Evolutionary conservation across 2,888 invertebrate species (phyloP).

Genomic region (Hydriomena furcata): DNA sequence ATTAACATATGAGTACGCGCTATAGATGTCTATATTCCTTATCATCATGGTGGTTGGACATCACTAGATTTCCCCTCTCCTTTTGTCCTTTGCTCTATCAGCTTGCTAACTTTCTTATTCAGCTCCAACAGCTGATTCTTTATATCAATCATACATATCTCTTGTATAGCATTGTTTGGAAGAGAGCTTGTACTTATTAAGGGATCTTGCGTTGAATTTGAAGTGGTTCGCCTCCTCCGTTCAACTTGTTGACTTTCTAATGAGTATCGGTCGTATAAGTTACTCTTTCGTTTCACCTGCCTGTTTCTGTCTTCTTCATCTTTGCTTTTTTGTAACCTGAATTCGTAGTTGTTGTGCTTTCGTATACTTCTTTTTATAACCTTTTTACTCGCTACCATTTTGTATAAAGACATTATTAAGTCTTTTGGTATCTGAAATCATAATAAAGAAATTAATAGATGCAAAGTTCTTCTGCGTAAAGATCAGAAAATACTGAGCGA

Average conservation of each 20-base stretch:
- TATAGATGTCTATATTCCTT: too few species aligned
- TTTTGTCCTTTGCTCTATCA: slow-evolving; percentile 63
- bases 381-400: slow-evolving; percentile 88
- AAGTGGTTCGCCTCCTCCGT: slow-evolving; percentile 63
- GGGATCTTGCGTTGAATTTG: slow-evolving; percentile 49
- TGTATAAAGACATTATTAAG: slow-evolving; percentile 88
- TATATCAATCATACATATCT: slow-evolving; percentile 77
- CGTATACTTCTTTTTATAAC: slow-evolving; percentile 82
- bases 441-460: not conserved
- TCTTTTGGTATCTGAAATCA: slow-evolving; percentile 87
- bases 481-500: too few species aligned
- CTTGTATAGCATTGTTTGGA: slow-evolving; percentile 72
- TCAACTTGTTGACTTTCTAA: slow-evolving; percentile 71
- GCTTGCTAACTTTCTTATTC: slow-evolving; percentile 67
- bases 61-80: slow-evolving; percentile 56
- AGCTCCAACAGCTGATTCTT: slow-evolving; percentile 69
- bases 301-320: slow-evolving; percentile 58
- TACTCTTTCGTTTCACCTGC: slow-evolving; percentile 74
- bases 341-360: slow-evolving; percentile 75
- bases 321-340: slow-evolving; percentile 57
- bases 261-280: slow-evolving; percentile 72
- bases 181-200: slow-evolving; percentile 54
- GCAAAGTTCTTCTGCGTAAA: too few species aligned
- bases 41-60: slow-evolving; percentile 45
- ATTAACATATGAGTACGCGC: too few species aligned